A percentile compares a stretch with the other conserved stretches of the same genome.
Conservation (phyloP, 2,888 invertebrate genomes). For the Dryocosmus kuriphilus region DNA sequence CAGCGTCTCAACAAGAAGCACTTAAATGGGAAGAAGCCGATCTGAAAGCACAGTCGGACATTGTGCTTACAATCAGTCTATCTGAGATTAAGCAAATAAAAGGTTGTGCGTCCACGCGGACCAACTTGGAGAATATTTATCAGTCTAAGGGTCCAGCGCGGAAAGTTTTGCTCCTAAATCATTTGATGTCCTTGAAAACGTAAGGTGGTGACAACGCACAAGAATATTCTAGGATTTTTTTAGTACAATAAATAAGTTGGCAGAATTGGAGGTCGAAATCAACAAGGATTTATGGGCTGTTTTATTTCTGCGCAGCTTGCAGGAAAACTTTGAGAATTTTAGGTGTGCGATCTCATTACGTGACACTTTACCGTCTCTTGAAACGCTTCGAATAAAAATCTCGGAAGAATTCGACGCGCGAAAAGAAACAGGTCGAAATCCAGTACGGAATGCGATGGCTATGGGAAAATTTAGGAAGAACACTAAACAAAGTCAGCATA, state of each 20-base stretch:
- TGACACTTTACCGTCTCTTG: slow-evolving; percentile 10
- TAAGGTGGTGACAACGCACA: slow-evolving; percentile 40
- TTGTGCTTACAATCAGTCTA: slow-evolving; percentile 30
- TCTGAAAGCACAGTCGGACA: slow-evolving; percentile 39
- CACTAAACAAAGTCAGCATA: background rate
- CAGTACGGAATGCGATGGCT: too few species aligned
- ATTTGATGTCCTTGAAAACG: slow-evolving; percentile 47
- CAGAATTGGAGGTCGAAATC: too few species aligned
- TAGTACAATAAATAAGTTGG: too few species aligned
- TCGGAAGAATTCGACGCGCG: background rate
- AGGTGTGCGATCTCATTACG: slow-evolving; percentile 37
- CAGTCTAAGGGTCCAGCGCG: slow-evolving; percentile 49
- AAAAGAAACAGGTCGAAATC: too few species aligned
- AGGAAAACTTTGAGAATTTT: slow-evolving; percentile 14
- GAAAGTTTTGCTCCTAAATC: slow-evolving; percentile 47
- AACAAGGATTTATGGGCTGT: background rate
- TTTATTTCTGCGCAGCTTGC: slow-evolving; percentile 10
- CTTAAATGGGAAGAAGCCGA: slow-evolving; percentile 3
- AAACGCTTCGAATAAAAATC: slow-evolving; percentile 1
- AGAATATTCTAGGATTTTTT: too few species aligned
- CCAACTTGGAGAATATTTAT: slow-evolving; percentile 40
- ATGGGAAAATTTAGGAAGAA: too few species aligned
- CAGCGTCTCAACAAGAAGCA: background rate
- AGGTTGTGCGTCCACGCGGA: too few species aligned
- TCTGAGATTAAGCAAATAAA: too few species aligned